These are phyloP conservation scores for Fistularia commersonii DNA, from an alignment of 2,797 vertebrate genomes.

Conservation along the genomic window DNA sequence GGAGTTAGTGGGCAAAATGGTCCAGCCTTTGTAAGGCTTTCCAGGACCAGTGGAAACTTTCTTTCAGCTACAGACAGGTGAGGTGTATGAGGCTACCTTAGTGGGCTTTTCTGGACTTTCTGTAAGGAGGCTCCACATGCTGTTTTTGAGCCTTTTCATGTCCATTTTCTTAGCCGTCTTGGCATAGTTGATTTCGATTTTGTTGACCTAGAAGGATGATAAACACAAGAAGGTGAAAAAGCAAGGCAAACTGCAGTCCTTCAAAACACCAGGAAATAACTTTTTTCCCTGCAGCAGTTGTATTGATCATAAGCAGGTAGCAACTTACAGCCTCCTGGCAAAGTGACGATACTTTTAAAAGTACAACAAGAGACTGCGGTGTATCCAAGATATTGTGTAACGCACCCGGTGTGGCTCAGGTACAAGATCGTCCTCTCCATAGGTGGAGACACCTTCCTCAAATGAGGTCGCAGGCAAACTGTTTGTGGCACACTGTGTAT, in stretches of 20 bases:
- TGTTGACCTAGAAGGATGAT: conserved; percentile 79
- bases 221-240: neutral
- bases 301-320: too few species aligned
- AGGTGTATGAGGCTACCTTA: conserved; percentile 38
- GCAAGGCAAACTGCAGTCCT: neutral
- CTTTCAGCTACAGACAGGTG: too few species aligned
- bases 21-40: too few species aligned
- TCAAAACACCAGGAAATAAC: too few species aligned
- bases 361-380: too few species aligned
- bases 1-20: too few species aligned
- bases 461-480: conserved; percentile 18
- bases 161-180: conserved; percentile 93
- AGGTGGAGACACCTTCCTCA: conserved; percentile 62
- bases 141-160: conserved; percentile 88
- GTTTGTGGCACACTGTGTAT: conserved; percentile 43
- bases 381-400: neutral
- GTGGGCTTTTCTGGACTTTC: conserved; percentile 54
- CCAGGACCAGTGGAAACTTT: too few species aligned
- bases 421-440: conserved; percentile 82
- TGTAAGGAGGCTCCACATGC: conserved; percentile 87
- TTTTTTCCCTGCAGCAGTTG: too few species aligned
- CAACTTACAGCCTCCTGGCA: too few species aligned
- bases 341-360: too few species aligned
- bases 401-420: conserved; percentile 87
- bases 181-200: conserved; percentile 87